These are phyloP conservation scores for Conops quadrifasciatus DNA, from an alignment of 2,888 invertebrate species.

Conservation along the genomic window DNA sequence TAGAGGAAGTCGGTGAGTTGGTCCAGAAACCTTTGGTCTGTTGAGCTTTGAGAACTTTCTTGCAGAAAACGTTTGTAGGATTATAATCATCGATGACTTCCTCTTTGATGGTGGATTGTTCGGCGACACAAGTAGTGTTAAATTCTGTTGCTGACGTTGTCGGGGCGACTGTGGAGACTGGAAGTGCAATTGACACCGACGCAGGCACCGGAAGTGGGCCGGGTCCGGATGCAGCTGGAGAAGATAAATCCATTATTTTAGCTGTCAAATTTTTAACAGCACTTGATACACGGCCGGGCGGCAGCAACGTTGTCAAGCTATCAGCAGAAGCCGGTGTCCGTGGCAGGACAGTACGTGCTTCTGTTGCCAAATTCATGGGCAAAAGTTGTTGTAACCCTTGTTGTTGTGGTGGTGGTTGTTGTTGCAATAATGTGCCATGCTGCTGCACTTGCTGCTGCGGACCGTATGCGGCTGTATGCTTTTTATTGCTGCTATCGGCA, in stretches of 20 bases:
- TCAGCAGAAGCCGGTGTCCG: slow-evolving; percentile 32
- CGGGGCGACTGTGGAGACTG: slow-evolving; percentile 40
- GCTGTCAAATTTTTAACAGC: slow-evolving; percentile 61
- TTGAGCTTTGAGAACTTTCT: slow-evolving; percentile 64
- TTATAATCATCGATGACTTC: slow-evolving; percentile 61
- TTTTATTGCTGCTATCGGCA: slow-evolving; percentile 39
- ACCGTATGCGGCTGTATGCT: too few species aligned
- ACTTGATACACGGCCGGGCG: slow-evolving; percentile 26
- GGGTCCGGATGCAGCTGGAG: slow-evolving; percentile 42
- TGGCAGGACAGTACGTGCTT: slow-evolving; percentile 43
- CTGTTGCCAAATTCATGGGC: slow-evolving; percentile 62
- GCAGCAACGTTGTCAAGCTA: neutral
- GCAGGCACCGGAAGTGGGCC: too few species aligned
- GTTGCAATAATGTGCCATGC: neutral
- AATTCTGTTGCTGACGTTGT: slow-evolving; percentile 28
- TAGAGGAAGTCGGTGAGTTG: slow-evolving; percentile 53
- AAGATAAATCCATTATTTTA: slow-evolving; percentile 54
- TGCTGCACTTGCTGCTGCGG: slow-evolving; percentile 41
- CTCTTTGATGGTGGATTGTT: slow-evolving; percentile 53
- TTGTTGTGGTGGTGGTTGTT: neutral
- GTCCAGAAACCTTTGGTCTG: slow-evolving; percentile 63
- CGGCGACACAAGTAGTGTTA: neutral
- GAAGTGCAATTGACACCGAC: slow-evolving; percentile 1
- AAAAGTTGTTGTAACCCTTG: slow-evolving; percentile 49
- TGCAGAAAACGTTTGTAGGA: slow-evolving; percentile 61